phyloP scores from a whole-genome alignment of 2,797 vertebrate species.

The Cetoscarus ocellatus region DNA sequence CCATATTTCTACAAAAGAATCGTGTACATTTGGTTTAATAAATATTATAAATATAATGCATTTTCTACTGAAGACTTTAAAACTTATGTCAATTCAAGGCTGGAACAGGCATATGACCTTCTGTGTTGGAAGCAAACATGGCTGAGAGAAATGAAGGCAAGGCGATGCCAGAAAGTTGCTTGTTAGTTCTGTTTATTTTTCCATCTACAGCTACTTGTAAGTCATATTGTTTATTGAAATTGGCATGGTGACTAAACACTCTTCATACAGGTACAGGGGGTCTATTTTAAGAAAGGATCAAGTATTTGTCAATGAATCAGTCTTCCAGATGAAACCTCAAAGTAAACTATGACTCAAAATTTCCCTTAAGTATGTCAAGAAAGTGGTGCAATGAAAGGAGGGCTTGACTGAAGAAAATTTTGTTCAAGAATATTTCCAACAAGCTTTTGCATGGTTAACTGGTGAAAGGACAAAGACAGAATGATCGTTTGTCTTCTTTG shows the following conservation, averaged over 20 bases:
- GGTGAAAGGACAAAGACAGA: conserved; percentile 62
- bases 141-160: too few relatives aligned
- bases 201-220: conserved; percentile 5
- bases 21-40: too few relatives aligned
- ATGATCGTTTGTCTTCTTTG: conserved; percentile 64
- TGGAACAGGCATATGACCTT: not conserved
- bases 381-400: conserved; percentile 6
- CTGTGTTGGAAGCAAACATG: not conserved
- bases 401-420: conserved; percentile 43
- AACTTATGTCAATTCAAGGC: not conserved
- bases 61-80: conserved; percentile 18
- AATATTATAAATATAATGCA: not conserved
- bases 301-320: conserved; percentile 38
- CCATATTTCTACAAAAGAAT: too few relatives aligned
- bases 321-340: conserved; percentile 37
- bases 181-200: not conserved
- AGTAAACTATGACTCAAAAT: conserved; percentile 51
- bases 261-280: conserved; percentile 6
- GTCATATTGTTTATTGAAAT: conserved; percentile 27
- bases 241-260: conserved; percentile 25
- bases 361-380: conserved; percentile 25
- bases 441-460: conserved; percentile 58
- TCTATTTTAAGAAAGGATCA: conserved; percentile 3
- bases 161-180: not conserved
- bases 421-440: conserved; percentile 52